Conservation (phyloP, 2,888 invertebrate species). For the Glaucopsyche alexis region DNA sequence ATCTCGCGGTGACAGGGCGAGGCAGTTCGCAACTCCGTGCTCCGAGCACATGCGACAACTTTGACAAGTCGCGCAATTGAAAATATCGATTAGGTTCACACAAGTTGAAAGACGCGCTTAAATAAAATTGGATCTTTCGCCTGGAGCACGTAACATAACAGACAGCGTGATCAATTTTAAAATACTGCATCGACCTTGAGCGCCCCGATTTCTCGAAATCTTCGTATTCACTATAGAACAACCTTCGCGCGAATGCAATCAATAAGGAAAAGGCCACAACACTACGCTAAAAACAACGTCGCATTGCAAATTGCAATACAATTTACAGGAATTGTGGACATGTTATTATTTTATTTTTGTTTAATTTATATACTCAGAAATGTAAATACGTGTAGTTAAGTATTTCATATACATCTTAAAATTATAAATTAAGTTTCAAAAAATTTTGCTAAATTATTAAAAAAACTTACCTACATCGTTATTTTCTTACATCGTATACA, state of each 20-base stretch:
- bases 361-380: too few relatives aligned
- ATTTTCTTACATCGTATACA: too few relatives aligned
- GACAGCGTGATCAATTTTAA: background rate
- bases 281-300: too few relatives aligned
- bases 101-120: background rate
- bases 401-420: too few relatives aligned
- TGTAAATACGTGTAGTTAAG: too few relatives aligned
- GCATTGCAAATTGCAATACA: too few relatives aligned
- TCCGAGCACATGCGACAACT: conserved; percentile 41
- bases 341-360: too few relatives aligned
- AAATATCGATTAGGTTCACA: conserved; percentile 31
- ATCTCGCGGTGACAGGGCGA: conserved; percentile 40
- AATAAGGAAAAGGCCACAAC: background rate
- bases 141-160: background rate
- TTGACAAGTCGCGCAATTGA: conserved; percentile 38
- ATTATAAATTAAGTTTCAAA: too few relatives aligned
- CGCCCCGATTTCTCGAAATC: background rate
- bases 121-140: background rate
- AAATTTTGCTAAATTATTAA: too few relatives aligned
- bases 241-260: background rate
- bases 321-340: too few relatives aligned
- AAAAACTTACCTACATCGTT: too few relatives aligned
- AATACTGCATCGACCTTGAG: conserved; percentile 13
- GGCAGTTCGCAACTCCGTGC: conserved; percentile 47
- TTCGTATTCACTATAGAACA: background rate